phyloP scores from a whole-genome alignment of 2,888 invertebrate genomes.

The Tetanocera ferruginea region DNA sequence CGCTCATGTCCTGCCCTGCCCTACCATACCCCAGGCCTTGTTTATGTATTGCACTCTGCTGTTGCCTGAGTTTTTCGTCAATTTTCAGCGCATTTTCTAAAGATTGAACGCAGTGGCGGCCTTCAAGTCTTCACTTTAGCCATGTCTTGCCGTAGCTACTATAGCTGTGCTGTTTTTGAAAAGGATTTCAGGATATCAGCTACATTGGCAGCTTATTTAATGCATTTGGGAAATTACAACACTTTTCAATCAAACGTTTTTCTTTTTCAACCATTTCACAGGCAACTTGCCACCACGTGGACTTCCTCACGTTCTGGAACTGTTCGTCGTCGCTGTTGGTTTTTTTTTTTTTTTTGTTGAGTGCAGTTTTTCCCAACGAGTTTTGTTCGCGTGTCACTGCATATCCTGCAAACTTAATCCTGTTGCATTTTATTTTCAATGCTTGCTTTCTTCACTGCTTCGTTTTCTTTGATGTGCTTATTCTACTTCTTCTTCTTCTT shows the following conservation, averaged over 20 bases:
- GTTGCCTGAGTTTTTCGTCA: not conserved
- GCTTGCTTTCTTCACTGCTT: not conserved
- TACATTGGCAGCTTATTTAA: slow-evolving; percentile 53
- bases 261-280: not conserved
- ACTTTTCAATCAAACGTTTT: slow-evolving; percentile 64
- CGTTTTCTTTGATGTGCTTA: not conserved
- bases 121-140: not conserved
- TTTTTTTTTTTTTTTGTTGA: too few relatives aligned
- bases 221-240: slow-evolving; percentile 68
- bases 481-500: not conserved
- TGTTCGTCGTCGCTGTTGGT: not conserved
- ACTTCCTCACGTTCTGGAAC: too few relatives aligned
- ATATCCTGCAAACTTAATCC: slow-evolving; percentile 17
- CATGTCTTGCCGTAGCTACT: not conserved
- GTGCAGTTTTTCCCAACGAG: not conserved
- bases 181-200: slow-evolving; percentile 25
- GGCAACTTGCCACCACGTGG: not conserved
- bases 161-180: not conserved
- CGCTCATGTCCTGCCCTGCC: not conserved
- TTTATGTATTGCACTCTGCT: not conserved
- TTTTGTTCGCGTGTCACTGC: slow-evolving; percentile 25
- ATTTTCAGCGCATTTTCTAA: not conserved
- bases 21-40: not conserved
- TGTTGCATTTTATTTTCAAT: slow-evolving; percentile 29
- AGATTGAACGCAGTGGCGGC: not conserved